These are phyloP conservation scores for Mythimna ferrago DNA, from an alignment of 2,888 invertebrate genomes.

Conservation along the genomic window DNA sequence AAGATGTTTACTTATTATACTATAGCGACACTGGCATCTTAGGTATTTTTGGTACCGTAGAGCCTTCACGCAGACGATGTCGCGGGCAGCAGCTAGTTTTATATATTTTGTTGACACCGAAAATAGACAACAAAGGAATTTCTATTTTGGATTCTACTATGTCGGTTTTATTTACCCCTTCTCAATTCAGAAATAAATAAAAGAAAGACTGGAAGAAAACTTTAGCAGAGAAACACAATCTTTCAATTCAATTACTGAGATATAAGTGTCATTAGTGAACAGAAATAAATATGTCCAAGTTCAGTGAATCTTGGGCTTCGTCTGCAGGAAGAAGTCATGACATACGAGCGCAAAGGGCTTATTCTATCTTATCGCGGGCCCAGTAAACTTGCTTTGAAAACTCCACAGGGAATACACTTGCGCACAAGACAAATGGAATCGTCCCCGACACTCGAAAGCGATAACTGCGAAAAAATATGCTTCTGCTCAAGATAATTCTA, in stretches of 20 bases:
- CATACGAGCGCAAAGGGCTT: constrained; percentile 84
- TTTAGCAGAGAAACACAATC: neutral
- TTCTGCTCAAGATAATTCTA: constrained; percentile 59
- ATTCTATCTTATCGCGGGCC: constrained; percentile 83
- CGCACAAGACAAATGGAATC: constrained; percentile 83
- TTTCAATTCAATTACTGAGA: constrained; percentile 45
- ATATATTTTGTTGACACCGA: constrained; percentile 19
- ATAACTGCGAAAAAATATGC: constrained; percentile 77
- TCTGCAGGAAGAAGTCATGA: constrained; percentile 77
- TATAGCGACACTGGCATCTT: no score
- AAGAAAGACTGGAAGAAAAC: constrained; percentile 21
- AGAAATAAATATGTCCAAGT: constrained; percentile 63
- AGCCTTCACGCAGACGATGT: no score
- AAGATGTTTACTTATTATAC: no score
- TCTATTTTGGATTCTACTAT: constrained; percentile 8
- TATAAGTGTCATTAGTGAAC: constrained; percentile 41
- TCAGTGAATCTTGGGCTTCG: constrained; percentile 64
- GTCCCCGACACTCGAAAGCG: constrained; percentile 73
- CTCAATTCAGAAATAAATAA: neutral
- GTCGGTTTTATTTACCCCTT: neutral
- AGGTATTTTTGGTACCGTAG: no score
- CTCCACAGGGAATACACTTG: constrained; percentile 82
- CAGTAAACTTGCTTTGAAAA: constrained; percentile 85
- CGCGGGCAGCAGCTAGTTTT: no score
- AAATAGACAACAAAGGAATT: constrained; percentile 13